Percentiles rank a stretch among this genome's conserved stretches.
Evolutionary conservation across 2,888 invertebrate genomes (phyloP).

Genomic region (Ennomos quercinarius): DNA sequence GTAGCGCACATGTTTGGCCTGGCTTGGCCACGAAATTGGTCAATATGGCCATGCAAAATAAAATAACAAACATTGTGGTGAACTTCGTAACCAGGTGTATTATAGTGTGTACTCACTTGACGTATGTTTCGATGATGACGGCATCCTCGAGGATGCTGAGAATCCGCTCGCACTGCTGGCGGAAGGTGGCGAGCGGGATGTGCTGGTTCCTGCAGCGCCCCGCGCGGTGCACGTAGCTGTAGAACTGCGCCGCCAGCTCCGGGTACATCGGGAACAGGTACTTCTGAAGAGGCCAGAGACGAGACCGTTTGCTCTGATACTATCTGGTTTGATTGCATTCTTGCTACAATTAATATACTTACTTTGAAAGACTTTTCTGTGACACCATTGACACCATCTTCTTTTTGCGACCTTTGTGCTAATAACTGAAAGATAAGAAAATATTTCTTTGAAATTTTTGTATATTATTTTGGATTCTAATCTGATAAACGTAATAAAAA

Average conservation of each 20-base stretch:
- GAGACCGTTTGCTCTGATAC: no score
- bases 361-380: slow-evolving; percentile 88
- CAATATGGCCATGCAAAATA: no score
- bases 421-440: slow-evolving; percentile 85
- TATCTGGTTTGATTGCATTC: neutral
- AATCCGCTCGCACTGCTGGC: slow-evolving; percentile 89
- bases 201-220: slow-evolving; percentile 86
- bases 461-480: no score
- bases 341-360: slow-evolving; percentile 52
- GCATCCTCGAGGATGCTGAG: slow-evolving; percentile 85
- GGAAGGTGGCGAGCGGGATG: slow-evolving; percentile 87
- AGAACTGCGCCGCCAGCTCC: slow-evolving; percentile 89
- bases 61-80: no score
- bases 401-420: slow-evolving; percentile 88
- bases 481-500: no score
- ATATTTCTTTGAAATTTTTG: neutral
- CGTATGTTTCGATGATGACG: slow-evolving; percentile 88
- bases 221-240: slow-evolving; percentile 86
- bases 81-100: no score
- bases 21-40: no score
- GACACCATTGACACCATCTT: slow-evolving; percentile 90
- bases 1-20: no score
- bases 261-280: slow-evolving; percentile 92
- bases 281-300: slow-evolving; percentile 71
- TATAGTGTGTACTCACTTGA: slow-evolving; percentile 58